These are phyloP conservation scores for Camponotus pennsylvanicus DNA, from an alignment of 1,140 invertebrate genomes.

Conservation along the genomic window DNA sequence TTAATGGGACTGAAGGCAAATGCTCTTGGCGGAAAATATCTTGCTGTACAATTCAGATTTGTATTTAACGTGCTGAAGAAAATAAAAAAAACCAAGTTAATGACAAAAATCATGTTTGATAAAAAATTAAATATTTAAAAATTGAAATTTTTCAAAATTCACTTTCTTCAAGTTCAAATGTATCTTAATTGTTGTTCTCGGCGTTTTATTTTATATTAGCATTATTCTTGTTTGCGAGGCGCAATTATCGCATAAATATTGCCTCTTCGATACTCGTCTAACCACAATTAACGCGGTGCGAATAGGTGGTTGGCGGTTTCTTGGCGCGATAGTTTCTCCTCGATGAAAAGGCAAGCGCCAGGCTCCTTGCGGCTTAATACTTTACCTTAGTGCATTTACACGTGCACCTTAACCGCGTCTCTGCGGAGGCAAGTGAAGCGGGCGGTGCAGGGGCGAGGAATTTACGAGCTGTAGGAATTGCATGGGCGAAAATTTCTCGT, in stretches of 20 bases:
- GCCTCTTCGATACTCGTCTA: neutral
- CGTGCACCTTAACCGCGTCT: conserved; percentile 19
- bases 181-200: neutral
- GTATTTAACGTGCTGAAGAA: neutral
- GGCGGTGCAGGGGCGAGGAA: conserved; percentile 28
- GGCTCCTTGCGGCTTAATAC: conserved; percentile 54
- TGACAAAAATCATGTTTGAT: neutral
- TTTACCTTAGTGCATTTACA: conserved; percentile 41
- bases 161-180: neutral
- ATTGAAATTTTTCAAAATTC: neutral
- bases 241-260: neutral
- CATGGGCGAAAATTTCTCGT: conserved; percentile 54
- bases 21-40: neutral
- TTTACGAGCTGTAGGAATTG: conserved; percentile 60
- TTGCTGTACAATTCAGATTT: neutral
- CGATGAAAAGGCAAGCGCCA: conserved; percentile 31
- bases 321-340: neutral
- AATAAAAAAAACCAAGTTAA: neutral
- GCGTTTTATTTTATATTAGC: neutral
- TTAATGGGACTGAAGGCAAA: conserved; percentile 2
- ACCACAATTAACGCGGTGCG: conserved; percentile 11
- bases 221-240: neutral
- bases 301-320: conserved; percentile 17
- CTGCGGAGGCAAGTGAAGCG: conserved; percentile 27
- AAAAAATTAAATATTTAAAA: neutral